Evolutionary conservation across 2,797 vertebrate species (phyloP).

Genomic region (Falco berigora): DNA sequence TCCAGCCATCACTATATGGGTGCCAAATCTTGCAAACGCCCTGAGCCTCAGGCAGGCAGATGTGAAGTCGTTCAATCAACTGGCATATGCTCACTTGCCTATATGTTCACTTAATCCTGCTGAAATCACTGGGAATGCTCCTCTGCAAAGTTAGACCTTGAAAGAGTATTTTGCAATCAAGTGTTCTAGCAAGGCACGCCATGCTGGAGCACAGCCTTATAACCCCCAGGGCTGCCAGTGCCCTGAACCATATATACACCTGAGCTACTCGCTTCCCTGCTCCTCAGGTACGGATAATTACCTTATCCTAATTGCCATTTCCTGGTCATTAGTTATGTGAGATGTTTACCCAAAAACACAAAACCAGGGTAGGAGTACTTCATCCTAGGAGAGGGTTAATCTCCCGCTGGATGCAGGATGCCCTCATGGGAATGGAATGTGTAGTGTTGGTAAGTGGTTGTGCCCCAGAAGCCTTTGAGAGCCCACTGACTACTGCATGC

Average conservation of each 20-base stretch:
- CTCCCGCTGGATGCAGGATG: slow-evolving; percentile 61
- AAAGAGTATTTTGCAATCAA: not conserved
- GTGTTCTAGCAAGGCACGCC: not conserved
- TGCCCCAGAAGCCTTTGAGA: slow-evolving; percentile 86
- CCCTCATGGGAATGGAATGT: slow-evolving; percentile 98
- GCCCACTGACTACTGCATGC: slow-evolving; percentile 79
- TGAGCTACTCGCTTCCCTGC: not conserved
- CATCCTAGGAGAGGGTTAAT: slow-evolving; percentile 76
- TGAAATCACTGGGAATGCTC: not conserved
- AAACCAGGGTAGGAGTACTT: not conserved
- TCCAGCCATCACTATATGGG: fast-evolving
- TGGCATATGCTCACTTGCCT: not conserved
- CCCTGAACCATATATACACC: fast-evolving
- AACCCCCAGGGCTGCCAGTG: not conserved
- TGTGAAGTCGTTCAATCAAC: not conserved
- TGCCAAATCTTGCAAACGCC: not conserved
- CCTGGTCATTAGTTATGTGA: not conserved
- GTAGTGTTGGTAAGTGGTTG: slow-evolving; percentile 81
- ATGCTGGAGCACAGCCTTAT: not conserved
- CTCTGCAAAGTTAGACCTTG: not conserved
- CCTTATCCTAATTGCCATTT: not conserved
- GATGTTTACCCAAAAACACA: slow-evolving; percentile 31
- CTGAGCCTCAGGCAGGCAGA: not conserved
- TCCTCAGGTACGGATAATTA: slow-evolving; percentile 9
- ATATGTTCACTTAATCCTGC: not conserved